Conservation (phyloP, 2,113 vertebrate species). For the Picathartes gymnocephalus region DNA sequence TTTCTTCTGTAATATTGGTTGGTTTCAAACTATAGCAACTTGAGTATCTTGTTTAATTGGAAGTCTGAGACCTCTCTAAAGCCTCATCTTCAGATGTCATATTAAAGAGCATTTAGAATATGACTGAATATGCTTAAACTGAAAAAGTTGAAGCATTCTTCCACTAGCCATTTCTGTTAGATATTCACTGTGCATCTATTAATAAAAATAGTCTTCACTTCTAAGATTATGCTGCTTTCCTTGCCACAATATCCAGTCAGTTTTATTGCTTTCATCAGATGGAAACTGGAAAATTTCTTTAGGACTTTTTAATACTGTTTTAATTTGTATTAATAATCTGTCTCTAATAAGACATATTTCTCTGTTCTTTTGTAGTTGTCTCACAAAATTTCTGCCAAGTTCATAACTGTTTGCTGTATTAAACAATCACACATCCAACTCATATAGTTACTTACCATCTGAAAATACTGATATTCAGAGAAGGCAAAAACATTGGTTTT, state of each 20-base stretch:
- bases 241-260: background rate
- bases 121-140: background rate
- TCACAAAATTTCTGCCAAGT: background rate
- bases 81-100: background rate
- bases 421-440: background rate
- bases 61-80: background rate
- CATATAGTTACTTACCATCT: background rate
- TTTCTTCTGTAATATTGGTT: background rate
- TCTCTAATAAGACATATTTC: background rate
- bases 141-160: background rate
- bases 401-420: background rate
- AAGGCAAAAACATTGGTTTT: background rate
- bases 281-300: background rate
- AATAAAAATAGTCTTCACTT: background rate
- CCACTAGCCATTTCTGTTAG: background rate
- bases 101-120: background rate
- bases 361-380: background rate
- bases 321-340: background rate
- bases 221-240: background rate
- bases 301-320: background rate
- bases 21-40: background rate
- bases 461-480: background rate
- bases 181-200: background rate
- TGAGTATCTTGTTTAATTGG: background rate
- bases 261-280: background rate